phyloP scores from a whole-genome alignment of 92 coral and sea anemone genomes.

The Umimayanthus chanpuru region DNA sequence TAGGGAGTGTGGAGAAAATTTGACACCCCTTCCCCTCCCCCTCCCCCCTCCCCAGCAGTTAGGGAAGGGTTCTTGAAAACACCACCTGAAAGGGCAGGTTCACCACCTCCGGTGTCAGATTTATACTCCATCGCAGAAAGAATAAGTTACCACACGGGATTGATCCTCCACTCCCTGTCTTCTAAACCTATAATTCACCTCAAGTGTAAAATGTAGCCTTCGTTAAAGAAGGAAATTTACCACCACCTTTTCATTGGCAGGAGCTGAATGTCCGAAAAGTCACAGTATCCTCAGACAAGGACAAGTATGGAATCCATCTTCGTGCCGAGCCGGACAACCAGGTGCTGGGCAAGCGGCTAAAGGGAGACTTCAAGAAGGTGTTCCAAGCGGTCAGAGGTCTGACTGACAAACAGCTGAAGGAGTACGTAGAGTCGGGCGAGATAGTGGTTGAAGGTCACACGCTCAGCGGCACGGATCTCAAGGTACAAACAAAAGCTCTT shows the following conservation, averaged over 20 bases:
- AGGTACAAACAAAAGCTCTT: slow-evolving; percentile 47
- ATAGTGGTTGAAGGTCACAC: slow-evolving; percentile 81
- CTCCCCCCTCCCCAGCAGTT: too few relatives aligned
- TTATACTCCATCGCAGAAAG: too few relatives aligned
- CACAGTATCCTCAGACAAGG: slow-evolving; percentile 93
- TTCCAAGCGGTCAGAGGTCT: slow-evolving; percentile 93
- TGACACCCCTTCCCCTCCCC: too few relatives aligned
- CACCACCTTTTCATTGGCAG: slow-evolving; percentile 33
- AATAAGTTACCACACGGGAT: too few relatives aligned
- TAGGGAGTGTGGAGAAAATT: too few relatives aligned
- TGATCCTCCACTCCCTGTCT: too few relatives aligned
- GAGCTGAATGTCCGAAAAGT: slow-evolving; percentile 92
- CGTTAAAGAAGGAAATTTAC: background rate
- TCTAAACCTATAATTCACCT: too few relatives aligned
- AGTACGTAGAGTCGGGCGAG: slow-evolving; percentile 79
- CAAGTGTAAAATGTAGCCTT: background rate
- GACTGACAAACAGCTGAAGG: slow-evolving; percentile 81
- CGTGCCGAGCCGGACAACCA: slow-evolving; percentile 95
- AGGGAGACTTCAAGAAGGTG: slow-evolving; percentile 89
- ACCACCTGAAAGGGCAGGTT: too few relatives aligned
- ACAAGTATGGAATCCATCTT: slow-evolving; percentile 90
- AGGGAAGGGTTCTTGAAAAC: too few relatives aligned
- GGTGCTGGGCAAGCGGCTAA: slow-evolving; percentile 80
- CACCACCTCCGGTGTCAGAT: too few relatives aligned
- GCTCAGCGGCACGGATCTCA: slow-evolving; percentile 83